A percentile compares a stretch with the other conserved stretches of the same genome.
These are phyloP conservation scores for Boulengeromyrus knoepffleri DNA, from an alignment of 2,113 vertebrate genomes.

Conservation along the genomic window DNA sequence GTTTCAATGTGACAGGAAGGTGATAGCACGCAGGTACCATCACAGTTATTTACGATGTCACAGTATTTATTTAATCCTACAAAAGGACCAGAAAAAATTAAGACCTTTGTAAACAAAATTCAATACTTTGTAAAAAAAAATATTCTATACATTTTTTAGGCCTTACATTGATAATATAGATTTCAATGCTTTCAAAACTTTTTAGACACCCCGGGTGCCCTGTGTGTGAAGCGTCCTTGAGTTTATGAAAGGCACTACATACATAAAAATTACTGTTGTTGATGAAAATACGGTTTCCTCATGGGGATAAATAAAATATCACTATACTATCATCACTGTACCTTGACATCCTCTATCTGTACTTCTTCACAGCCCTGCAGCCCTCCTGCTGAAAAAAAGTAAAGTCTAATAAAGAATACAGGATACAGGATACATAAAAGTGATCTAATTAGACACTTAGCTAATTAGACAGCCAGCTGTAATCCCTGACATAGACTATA, in stretches of 20 bases:
- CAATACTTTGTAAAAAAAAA: neutral
- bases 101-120: too few species aligned
- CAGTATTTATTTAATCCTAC: neutral
- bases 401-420: neutral
- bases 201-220: too few species aligned
- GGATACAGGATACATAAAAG: neutral
- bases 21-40: too few species aligned
- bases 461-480: neutral
- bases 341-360: neutral
- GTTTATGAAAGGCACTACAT: neutral
- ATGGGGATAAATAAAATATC: neutral
- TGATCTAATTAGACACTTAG: neutral
- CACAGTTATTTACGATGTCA: neutral
- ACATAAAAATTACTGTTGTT: neutral
- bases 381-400: neutral
- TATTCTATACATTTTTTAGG: too few species aligned
- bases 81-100: neutral
- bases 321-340: neutral
- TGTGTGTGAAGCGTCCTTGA: neutral
- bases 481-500: neutral
- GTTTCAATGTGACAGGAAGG: too few species aligned
- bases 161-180: too few species aligned
- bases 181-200: too few species aligned
- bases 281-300: neutral
- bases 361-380: neutral